These are phyloP conservation scores for Drosophila neonasuta DNA, from an alignment of 2,888 invertebrate species.

Conservation along the genomic window DNA sequence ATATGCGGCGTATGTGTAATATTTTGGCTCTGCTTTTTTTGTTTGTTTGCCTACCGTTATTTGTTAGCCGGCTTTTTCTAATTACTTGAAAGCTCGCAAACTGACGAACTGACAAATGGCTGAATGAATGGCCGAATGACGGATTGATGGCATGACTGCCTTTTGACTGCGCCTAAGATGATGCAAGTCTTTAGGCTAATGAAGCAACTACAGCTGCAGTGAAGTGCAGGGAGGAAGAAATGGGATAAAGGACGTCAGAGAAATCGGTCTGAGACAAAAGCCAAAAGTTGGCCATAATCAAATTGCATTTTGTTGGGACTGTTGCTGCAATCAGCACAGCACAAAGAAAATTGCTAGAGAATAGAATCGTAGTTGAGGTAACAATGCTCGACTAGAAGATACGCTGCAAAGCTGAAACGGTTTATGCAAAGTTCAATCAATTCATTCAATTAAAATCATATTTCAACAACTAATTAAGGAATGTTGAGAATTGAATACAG, in stretches of 20 bases:
- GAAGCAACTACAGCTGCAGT: slow-evolving; percentile 36
- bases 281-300: slow-evolving; percentile 66
- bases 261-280: slow-evolving; percentile 59
- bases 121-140: slow-evolving; percentile 30
- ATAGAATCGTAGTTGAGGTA: neutral
- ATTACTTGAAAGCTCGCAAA: slow-evolving; percentile 71
- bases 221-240: neutral
- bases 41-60: neutral
- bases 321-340: slow-evolving; percentile 64
- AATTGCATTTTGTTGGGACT: slow-evolving; percentile 72
- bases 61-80: slow-evolving; percentile 56
- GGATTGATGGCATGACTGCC: neutral
- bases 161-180: slow-evolving; percentile 45
- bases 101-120: slow-evolving; percentile 19
- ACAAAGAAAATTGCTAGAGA: neutral
- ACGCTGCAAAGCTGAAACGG: neutral
- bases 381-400: neutral
- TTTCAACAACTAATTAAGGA: too few species aligned
- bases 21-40: slow-evolving; percentile 14
- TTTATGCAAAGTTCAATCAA: too few species aligned
- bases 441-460: too few species aligned
- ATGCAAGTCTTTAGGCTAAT: slow-evolving; percentile 73
- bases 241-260: neutral
- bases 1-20: slow-evolving; percentile 69
- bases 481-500: slow-evolving; percentile 9